Percentiles rank a stretch among this genome's conserved stretches.
Conservation (phyloP, 2,888 invertebrate species). For the Tipula confusa region DNA sequence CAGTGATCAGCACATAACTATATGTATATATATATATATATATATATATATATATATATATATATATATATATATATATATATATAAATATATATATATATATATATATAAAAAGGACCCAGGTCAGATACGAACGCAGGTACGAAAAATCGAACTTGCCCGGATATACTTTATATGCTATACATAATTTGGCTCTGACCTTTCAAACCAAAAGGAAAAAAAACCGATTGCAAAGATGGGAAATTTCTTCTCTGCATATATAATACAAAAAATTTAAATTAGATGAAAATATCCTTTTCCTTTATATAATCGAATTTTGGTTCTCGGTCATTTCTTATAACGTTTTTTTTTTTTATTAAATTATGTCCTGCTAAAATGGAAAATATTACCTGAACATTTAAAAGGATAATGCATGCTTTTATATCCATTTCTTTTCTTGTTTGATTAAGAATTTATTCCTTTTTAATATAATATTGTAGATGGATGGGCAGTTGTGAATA, state of each 20-base stretch:
- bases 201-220: neutral
- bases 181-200: neutral
- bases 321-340: neutral
- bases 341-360: neutral
- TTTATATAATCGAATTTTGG: neutral
- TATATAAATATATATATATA: no score
- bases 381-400: neutral
- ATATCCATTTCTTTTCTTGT: neutral
- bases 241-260: neutral
- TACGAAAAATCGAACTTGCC: neutral
- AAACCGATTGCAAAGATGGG: no score
- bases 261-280: neutral
- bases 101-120: no score
- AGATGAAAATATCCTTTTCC: constrained; percentile 12
- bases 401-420: constrained; percentile 6
- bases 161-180: neutral
- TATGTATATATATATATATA: no score
- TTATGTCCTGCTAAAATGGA: neutral
- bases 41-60: no score
- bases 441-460: constrained; percentile 6
- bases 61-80: no score
- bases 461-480: neutral
- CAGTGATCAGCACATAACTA: no score
- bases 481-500: neutral
- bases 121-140: neutral